Conservation (phyloP, 2,113 vertebrate species). For the Rafetus swinhoei region DNA sequence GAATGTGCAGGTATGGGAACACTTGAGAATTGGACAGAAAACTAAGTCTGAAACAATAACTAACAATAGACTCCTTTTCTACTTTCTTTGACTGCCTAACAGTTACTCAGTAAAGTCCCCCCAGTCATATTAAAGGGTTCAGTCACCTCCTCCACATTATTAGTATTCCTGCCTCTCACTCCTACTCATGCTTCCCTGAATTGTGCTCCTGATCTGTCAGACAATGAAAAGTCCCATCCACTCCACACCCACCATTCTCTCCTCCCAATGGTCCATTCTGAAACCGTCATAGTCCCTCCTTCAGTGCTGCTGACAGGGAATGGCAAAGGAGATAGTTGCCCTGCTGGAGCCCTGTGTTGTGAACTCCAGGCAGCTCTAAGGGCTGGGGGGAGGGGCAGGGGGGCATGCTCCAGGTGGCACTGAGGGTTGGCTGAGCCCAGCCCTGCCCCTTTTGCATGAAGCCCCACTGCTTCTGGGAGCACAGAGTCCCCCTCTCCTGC, state of each 20-base stretch:
- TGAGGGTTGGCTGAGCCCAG: no score
- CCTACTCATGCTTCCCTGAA: background rate
- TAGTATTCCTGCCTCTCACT: background rate
- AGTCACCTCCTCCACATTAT: rapidly evolving
- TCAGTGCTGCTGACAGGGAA: no score
- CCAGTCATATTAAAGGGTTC: rapidly evolving
- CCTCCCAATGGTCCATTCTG: rapidly evolving
- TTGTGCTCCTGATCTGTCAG: background rate
- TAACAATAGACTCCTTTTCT: background rate
- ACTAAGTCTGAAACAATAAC: background rate
- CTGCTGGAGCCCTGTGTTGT: no score
- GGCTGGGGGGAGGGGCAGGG: no score
- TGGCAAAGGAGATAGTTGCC: no score
- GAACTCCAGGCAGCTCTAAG: no score
- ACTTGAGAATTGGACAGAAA: background rate
- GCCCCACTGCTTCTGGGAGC: no score
- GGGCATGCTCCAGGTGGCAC: no score
- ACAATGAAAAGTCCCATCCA: background rate
- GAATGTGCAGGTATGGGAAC: rapidly evolving
- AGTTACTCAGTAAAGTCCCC: background rate
- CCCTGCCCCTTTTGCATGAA: no score
- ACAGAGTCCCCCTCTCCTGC: no score
- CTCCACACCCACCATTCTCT: background rate
- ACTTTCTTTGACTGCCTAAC: background rate
- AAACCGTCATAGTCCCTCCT: background rate